Base-by-base conservation (phyloP, 1,140 invertebrate species). In the Drosophila pruinosa region DNA sequence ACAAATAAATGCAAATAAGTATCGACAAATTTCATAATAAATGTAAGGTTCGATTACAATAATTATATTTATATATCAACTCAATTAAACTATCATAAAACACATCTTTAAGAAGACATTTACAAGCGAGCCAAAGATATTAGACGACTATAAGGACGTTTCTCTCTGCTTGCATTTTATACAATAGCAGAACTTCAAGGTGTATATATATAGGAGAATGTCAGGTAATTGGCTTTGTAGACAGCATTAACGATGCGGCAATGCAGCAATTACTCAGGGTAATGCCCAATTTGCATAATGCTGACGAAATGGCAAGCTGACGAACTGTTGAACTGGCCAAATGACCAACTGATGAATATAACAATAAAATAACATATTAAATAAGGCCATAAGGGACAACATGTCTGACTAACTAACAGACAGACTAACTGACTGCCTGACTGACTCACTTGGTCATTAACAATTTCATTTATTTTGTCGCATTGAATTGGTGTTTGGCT, bases 381-480 rank as follows among this genome's bases (percentile, higher is more conserved):
- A 82, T 76, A 69, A 48, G 22, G 39, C 24, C 38, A 41, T 8
- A 56, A 17, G 19, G 22, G 50, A 28, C 26, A 22, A 34, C 1
- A 1, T 22, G 39, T 41, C 48, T 17, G 36, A 17, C 43, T 28
- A 21, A 21, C 47, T 53, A n/a, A 12, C 39, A 31, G 47, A 28
- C 26, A 12, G 53, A 39, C 21, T 36, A n/a, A 26, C 12, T 14
- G 54, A 28, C 43, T 38, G 54, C 31, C 5, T n/a, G 47, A 54
- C 31, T 47, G 36, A 52, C 17, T 24, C 36, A 34, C 8, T 43
- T 70, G 65, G 63, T 64, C 83, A 83, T 89, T 89, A 77, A 77
- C 73, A 80, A 89, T 78, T 85, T 71, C 69, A 89, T 89, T 89
- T 89, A 58, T 71, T 78, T 73, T 80, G 73, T 72, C 70, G 63